Base-by-base conservation (phyloP, 2,113 vertebrate species). In the Notothenia rossii region DNA sequence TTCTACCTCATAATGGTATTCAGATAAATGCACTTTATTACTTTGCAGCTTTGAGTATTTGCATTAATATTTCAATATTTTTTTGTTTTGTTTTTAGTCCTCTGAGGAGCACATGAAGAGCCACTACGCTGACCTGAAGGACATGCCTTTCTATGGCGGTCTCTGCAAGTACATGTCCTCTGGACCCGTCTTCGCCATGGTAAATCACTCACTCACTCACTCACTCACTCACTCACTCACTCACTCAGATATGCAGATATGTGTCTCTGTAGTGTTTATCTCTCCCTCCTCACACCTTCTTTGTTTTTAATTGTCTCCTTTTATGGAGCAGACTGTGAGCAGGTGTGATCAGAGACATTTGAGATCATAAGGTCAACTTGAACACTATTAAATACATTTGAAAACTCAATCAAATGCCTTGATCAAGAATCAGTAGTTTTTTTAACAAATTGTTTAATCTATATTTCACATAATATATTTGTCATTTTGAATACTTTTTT, bases 41-140 rank as follows among this genome's bases (percentile, higher is more conserved):
- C 0, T 3, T 2, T 64, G 25, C 7, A 40, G 36, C 36, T 40
- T 40, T 40, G 36, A 40, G 36, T 46, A 1, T 48, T 8, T 45
- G 33, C 20, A 11, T 46, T 17, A 10, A 45, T 17, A 4, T 50
- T 40, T 45, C 1, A 43, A 3, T 43, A 2, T 0, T 36, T 1
- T 74, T 20, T 67, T 0, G 25, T 1, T 74, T 20, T 67, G 56
- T 79, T 2, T 79, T 1, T 75, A 98, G 97, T 95, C 97, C 2
- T 95, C 97, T 49, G 96, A 97, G 87, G 96, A 97, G 4, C 95
- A 96, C 79, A 91, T 98, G 86, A 97, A 96, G 87, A 89, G 97
- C 25, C 98, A 99, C 88, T 99, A 99, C 91, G 91, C 95, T 0
- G 97, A 98, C 91, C 94, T 99, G 60, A 97, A 98, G 89, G 98